Evolutionary conservation across 2,113 vertebrate species (phyloP).

Genomic region (Bufo bufo): DNA sequence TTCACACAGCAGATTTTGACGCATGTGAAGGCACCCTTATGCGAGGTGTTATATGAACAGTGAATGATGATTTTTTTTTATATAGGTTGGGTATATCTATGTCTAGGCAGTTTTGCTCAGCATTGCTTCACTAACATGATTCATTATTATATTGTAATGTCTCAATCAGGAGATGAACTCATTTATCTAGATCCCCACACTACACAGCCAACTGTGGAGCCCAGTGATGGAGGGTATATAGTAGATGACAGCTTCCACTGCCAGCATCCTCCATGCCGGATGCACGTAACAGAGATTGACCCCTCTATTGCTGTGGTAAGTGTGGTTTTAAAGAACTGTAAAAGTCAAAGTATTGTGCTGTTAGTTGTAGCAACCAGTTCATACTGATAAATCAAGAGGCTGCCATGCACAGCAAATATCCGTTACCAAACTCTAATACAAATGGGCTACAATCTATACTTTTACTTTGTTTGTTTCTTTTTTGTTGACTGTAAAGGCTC

Average conservation of each 20-base stretch:
- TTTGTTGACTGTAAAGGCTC: no score
- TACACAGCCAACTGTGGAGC: constrained; percentile 88
- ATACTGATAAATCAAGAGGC: background rate
- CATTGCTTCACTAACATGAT: background rate
- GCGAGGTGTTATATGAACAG: background rate
- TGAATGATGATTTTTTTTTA: background rate
- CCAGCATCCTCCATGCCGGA: constrained; percentile 94
- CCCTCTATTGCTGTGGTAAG: constrained; percentile 94
- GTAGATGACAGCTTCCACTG: constrained; percentile 94
- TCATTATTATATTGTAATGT: background rate
- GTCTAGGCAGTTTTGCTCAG: background rate
- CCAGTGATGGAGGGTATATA: constrained; percentile 72
- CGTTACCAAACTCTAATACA: background rate
- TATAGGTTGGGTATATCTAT: background rate
- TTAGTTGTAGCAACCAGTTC: background rate
- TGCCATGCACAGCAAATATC: background rate
- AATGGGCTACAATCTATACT: background rate
- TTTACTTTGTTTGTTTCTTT: no score
- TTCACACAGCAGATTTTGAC: no score
- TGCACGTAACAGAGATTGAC: constrained; percentile 94
- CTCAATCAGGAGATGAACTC: constrained; percentile 85
- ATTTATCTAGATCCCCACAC: constrained; percentile 97
- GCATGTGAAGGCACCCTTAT: no score
- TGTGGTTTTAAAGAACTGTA: constrained; percentile 14
- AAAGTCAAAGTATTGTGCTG: background rate